A percentile compares a stretch with the other conserved stretches of the same genome.
These are phyloP conservation scores for Zalophus californianus DNA, from an alignment of 2,797 vertebrate species.

Conservation along the genomic window DNA sequence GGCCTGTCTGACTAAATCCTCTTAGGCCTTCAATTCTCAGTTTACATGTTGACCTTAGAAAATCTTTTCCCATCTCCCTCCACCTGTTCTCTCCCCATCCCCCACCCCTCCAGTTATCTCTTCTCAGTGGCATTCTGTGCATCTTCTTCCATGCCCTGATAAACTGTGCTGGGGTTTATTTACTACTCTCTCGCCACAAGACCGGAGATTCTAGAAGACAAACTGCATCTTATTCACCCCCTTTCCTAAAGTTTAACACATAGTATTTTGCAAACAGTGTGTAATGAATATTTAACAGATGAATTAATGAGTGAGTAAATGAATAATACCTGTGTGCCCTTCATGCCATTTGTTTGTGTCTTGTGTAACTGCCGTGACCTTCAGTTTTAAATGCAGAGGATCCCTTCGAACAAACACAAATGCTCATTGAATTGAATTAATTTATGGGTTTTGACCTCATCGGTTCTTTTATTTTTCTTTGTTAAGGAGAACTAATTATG, in stretches of 20 bases:
- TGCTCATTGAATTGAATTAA: constrained; percentile 65
- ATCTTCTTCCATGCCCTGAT: neutral
- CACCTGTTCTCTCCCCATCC: neutral
- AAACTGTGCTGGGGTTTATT: neutral
- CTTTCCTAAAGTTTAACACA: neutral
- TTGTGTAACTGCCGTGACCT: neutral
- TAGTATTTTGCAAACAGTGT: neutral
- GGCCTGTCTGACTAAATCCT: neutral
- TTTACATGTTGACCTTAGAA: neutral
- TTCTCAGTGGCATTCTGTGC: rapidly evolving
- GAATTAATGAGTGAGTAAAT: neutral
- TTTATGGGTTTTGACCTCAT: constrained; percentile 73
- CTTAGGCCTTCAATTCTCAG: neutral
- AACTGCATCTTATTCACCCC: neutral
- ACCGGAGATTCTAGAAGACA: neutral
- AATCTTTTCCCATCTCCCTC: neutral
- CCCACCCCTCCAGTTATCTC: neutral
- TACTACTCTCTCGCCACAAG: neutral
- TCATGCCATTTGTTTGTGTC: neutral
- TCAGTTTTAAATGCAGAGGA: constrained; percentile 16
- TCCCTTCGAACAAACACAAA: constrained; percentile 57
- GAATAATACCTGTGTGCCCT: neutral
- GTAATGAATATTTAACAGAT: neutral
- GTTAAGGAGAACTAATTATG: constrained; percentile 73
- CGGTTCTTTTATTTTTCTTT: constrained; percentile 72